Base-by-base conservation (phyloP, 2,113 vertebrate species). In the Myotis lucifugus region DNA sequence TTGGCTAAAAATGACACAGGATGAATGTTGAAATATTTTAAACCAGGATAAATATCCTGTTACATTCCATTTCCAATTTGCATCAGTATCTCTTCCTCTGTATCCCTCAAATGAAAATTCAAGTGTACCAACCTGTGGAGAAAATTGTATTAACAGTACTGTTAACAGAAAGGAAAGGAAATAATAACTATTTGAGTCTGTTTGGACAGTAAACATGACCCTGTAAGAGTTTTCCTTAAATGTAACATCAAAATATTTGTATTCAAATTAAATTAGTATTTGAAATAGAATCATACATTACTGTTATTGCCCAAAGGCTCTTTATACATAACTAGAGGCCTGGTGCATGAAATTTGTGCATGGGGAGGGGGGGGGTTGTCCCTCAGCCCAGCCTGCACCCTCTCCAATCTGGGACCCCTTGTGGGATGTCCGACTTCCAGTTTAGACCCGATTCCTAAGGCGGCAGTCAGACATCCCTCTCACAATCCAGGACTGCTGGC, bases 11-110 rank as follows among this genome's bases (percentile, higher is more conserved):
- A 89, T 91, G 74, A 93, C 66, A 76, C 17, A 42, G 12, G 54
- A 83, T 74, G 66, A 93, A 95, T 88, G 59, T 40, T 88, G 52
- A 73, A 82, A 93, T 88, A 90, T 85, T 95, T 95, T 93, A 95
- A 95, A 69, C n/a, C 48, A 74, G 32, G 69, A 73, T 83, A 56
- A 95, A 96, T 93, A 86, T 78, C 40, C 46, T 86, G 69, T 86
- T 96, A 83, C 52, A 93, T 84, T 88, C 56, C 48, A 32, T 85
- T 96, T 91, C 79, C 86, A 96, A 85, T 93, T 84, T 94, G 10
- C 14, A 77, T 91, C 52, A 79, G 46, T 87, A 76, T 90, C 90
- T 90, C 37, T 91, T 2, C 3, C 2, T 93, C 54, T 54, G 17
- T 91, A 37, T 56, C 61, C 84, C 56, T 87, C 89, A 89, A 96